Evolutionary conservation across 1,140 invertebrate genomes (phyloP).

Genomic region (Drosophila eugracilis): DNA sequence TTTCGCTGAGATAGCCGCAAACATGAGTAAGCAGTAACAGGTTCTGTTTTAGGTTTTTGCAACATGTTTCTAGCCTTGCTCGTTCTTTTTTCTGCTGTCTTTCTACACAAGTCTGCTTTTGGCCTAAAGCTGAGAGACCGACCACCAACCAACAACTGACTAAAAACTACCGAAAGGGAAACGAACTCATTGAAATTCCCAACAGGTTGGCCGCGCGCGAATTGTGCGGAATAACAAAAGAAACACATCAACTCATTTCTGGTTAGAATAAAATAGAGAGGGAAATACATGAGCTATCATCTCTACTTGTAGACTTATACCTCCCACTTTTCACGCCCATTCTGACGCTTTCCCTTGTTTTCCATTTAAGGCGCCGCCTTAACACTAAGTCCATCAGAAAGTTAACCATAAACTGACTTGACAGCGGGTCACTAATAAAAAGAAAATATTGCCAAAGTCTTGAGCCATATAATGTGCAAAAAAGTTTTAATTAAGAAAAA

Average conservation of each 20-base stretch:
- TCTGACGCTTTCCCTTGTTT: constrained; percentile 38
- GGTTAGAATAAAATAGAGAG: constrained; percentile 1
- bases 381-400: constrained; percentile 44
- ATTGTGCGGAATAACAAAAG: constrained; percentile 70
- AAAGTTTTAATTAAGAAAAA: constrained; percentile 67
- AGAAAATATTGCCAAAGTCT: constrained; percentile 7
- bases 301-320: constrained; percentile 10
- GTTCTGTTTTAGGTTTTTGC: constrained; percentile 38
- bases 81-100: constrained; percentile 33
- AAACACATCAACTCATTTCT: constrained; percentile 47
- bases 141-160: too few relatives aligned
- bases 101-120: constrained; percentile 4
- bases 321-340: constrained; percentile 33
- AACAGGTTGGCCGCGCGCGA: constrained; percentile 64
- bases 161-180: constrained; percentile 79
- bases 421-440: constrained; percentile 38
- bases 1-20: constrained; percentile 18
- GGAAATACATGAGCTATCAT: constrained; percentile 5
- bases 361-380: constrained; percentile 31
- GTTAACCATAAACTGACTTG: constrained; percentile 29
- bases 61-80: constrained; percentile 10
- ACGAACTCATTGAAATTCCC: constrained; percentile 82
- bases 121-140: constrained; percentile 24
- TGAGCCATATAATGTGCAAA: constrained; percentile 22
- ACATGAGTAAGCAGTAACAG: constrained; percentile 67